These are phyloP conservation scores for Sus cebifrons DNA, from an alignment of 2,797 vertebrate species.

Conservation along the genomic window DNA sequence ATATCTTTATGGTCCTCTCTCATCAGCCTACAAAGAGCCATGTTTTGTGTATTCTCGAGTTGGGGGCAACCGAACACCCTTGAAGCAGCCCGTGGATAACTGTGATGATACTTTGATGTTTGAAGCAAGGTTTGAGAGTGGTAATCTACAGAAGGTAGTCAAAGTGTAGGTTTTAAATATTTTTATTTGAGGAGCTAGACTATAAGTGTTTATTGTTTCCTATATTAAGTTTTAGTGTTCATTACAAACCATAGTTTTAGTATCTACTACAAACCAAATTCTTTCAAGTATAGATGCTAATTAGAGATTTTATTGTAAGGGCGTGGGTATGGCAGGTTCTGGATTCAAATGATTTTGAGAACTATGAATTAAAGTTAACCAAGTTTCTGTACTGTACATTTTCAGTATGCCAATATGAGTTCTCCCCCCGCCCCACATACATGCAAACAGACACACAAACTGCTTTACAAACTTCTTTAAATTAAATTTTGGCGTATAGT, in stretches of 20 bases:
- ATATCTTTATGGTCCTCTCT: slow-evolving; percentile 73
- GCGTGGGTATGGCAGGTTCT: not conserved
- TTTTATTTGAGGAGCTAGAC: slow-evolving; percentile 76
- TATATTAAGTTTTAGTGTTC: not conserved
- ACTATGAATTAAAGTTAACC: not conserved
- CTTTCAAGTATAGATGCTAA: slow-evolving; percentile 34
- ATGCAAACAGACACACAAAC: not conserved
- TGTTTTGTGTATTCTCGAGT: slow-evolving; percentile 90
- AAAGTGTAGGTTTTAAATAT: slow-evolving; percentile 90
- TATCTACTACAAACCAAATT: not conserved
- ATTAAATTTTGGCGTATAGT: too few relatives aligned
- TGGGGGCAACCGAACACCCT: slow-evolving; percentile 84
- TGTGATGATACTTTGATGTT: slow-evolving; percentile 90
- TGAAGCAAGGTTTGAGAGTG: slow-evolving; percentile 92
- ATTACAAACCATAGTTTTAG: not conserved
- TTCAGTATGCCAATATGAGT: not conserved
- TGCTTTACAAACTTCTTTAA: not conserved
- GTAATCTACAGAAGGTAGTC: slow-evolving; percentile 91
- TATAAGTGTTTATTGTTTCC: slow-evolving; percentile 37
- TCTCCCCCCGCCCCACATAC: not conserved
- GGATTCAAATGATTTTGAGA: slow-evolving; percentile 38
- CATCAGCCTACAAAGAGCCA: slow-evolving; percentile 86
- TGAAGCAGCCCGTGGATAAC: slow-evolving; percentile 84
- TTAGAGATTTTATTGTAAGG: not conserved
- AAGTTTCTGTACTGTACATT: not conserved